Evolutionary conservation across 2,797 vertebrate species (phyloP), one percentile per base, ranked within the genome.

Genomic region (Chromobotia macracanthus): DNA sequence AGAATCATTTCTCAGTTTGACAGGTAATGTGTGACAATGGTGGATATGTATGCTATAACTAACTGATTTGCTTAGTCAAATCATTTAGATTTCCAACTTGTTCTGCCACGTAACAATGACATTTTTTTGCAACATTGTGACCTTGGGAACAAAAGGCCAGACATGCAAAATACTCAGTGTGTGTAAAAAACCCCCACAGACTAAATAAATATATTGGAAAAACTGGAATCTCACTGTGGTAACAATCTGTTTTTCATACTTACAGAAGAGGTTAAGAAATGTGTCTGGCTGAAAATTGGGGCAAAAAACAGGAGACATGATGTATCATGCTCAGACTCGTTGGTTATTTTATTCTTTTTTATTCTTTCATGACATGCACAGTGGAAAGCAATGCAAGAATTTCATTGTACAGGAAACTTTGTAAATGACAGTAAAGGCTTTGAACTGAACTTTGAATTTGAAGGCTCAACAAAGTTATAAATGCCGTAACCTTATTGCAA

Each of bases 1-100:
- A 38, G 44, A 25, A 44, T 53, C 21, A 75, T 75, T 75, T 41
- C 61, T 75, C 73, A 76, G 48, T 76, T 76, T 76, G 63, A 76
- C 50, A 56, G 16, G 50, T 56, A 25, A 41, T 67, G 63, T 44
- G 15, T n/a, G 38, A 38, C n/a, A 51, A 51, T 61, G 13, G 15
- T 5, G 38, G 11, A 7, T 48, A 28, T 46, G 50, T 56, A 28
- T 31, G 41, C 28, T 66, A 51, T 38, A 76, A 53, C 68, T 10
- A 41, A 55, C 2, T 53, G 0, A 58, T 77, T 77, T 77, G 50
- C 23, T 46, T 77, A 68, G 21, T 65, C 64, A 55, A 76, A 67
- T 41, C 19, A 11, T 28, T 2, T 5, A 15, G 19, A 28, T 25
- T 28, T 0, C 23, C 1, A 19, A 35, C 12, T 6, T 16, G 16